Percentiles rank a stretch among this genome's conserved stretches.
Evolutionary conservation across 2,113 vertebrate species (phyloP).

Genomic region (Ammodytes marinus): DNA sequence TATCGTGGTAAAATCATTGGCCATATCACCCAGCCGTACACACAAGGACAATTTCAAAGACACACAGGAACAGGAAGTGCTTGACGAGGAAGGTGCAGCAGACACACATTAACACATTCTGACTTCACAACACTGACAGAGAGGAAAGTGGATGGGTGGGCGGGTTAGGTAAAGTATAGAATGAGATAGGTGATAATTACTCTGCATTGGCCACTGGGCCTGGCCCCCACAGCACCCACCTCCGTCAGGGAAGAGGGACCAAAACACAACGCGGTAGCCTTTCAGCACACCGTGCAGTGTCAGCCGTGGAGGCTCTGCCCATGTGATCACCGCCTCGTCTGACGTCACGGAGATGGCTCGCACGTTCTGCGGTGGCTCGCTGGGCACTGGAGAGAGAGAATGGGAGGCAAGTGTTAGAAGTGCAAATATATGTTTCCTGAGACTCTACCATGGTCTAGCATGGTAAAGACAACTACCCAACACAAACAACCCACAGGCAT

Average conservation of each 20-base stretch:
- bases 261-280: constrained; percentile 98
- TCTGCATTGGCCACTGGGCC: constrained; percentile 81
- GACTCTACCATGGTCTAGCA: constrained; percentile 6
- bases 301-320: constrained; percentile 95
- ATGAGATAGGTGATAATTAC: constrained; percentile 85
- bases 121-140: constrained; percentile 50
- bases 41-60: constrained; percentile 28
- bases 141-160: constrained; percentile 27
- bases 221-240: constrained; percentile 89
- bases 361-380: constrained; percentile 96
- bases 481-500: constrained; percentile 47
- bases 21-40: neutral
- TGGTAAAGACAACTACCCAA: constrained; percentile 45
- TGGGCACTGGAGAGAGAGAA: constrained; percentile 89
- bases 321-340: constrained; percentile 95
- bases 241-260: constrained; percentile 97
- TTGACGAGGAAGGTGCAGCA: constrained; percentile 36
- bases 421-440: neutral
- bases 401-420: constrained; percentile 5
- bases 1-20: too few species aligned
- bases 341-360: constrained; percentile 97
- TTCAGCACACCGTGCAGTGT: constrained; percentile 98
- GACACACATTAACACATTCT: constrained; percentile 38
- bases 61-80: constrained; percentile 47
- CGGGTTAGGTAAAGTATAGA: constrained; percentile 65